phyloP scores from a whole-genome alignment of 2,797 vertebrate genomes.

The Eremophila alpestris region DNA sequence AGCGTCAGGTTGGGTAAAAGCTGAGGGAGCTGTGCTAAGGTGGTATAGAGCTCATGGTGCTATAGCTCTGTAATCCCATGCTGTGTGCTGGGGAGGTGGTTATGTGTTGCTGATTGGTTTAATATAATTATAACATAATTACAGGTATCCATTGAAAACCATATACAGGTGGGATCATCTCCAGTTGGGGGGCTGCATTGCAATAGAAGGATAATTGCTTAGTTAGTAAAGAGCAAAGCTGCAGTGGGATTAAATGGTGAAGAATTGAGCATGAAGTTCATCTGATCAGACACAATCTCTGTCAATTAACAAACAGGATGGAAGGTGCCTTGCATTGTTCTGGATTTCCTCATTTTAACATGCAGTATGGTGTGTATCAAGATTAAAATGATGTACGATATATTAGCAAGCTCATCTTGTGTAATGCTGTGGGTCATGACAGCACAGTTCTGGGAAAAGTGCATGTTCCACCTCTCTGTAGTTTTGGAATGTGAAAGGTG shows the following conservation, averaged over 20 bases:
- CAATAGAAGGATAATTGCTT: neutral
- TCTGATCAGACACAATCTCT: neutral
- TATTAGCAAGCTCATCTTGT: neutral
- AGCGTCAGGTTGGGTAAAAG: slow-evolving; percentile 67
- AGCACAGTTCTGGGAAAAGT: neutral
- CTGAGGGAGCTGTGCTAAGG: slow-evolving; percentile 37
- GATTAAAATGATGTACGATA: accelerated
- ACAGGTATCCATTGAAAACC: neutral
- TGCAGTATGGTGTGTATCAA: neutral
- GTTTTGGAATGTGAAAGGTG: neutral
- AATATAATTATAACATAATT: neutral
- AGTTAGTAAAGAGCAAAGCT: neutral
- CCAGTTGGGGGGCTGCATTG: neutral
- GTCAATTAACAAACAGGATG: neutral
- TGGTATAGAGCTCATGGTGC: slow-evolving; percentile 9
- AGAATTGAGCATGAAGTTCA: neutral
- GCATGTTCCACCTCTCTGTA: neutral
- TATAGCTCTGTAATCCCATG: neutral
- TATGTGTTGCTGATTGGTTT: neutral
- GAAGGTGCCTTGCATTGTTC: neutral
- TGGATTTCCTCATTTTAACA: neutral
- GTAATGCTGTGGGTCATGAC: neutral
- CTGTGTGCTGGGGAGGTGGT: neutral
- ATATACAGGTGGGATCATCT: neutral
- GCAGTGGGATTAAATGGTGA: neutral